These are phyloP conservation scores for Hydrocynus forskahlii DNA, from an alignment of 2,797 vertebrate genomes.

Conservation along the genomic window DNA sequence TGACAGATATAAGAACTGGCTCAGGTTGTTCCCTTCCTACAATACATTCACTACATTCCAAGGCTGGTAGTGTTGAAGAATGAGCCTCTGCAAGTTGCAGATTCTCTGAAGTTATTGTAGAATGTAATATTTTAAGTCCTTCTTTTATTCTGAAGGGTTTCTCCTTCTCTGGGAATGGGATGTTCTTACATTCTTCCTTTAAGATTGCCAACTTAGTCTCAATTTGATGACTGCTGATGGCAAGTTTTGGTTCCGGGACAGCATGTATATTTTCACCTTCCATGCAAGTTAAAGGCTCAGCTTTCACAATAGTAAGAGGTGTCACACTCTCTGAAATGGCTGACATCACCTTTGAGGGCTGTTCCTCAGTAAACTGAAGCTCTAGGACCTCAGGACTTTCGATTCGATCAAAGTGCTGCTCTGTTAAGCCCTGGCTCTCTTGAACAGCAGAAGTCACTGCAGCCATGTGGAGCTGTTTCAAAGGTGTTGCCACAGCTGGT, in stretches of 20 bases:
- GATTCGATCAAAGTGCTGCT: constrained; percentile 75
- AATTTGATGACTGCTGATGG: constrained; percentile 66
- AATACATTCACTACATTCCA: constrained; percentile 59
- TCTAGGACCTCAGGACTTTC: constrained; percentile 73
- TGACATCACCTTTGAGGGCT: constrained; percentile 66
- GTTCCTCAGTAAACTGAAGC: constrained; percentile 64
- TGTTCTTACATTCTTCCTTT: constrained; percentile 62
- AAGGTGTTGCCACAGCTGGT: constrained; percentile 37
- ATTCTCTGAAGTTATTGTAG: constrained; percentile 68
- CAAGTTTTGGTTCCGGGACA: constrained; percentile 65
- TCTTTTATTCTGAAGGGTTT: constrained; percentile 72
- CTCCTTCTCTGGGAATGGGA: constrained; percentile 65
- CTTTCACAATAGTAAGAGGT: constrained; percentile 65
- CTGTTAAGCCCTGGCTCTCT: constrained; percentile 67
- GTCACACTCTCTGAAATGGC: constrained; percentile 73
- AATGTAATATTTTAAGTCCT: constrained; percentile 74
- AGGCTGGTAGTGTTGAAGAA: constrained; percentile 58
- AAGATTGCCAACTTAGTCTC: constrained; percentile 63
- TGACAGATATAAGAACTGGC: constrained; percentile 65
- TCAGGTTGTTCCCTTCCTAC: constrained; percentile 60
- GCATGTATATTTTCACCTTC: constrained; percentile 52
- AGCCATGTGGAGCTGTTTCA: constrained; percentile 48
- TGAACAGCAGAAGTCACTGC: constrained; percentile 58
- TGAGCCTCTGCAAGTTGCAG: constrained; percentile 68
- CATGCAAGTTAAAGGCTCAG: constrained; percentile 54